These are phyloP conservation scores for Griposia aprilina DNA, from an alignment of 2,888 invertebrate genomes.

Conservation along the genomic window DNA sequence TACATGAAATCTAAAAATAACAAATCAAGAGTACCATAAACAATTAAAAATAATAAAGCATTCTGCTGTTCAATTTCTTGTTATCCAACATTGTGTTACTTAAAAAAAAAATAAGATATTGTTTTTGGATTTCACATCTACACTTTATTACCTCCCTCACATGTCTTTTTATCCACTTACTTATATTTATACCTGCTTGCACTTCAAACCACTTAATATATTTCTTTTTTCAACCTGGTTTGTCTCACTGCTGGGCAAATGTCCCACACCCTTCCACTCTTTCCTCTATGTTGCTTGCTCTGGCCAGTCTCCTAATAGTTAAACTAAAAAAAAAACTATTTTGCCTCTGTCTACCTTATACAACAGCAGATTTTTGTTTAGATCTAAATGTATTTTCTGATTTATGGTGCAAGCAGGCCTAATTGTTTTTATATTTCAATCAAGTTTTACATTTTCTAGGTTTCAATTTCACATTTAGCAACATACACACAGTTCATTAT, in stretches of 20 bases:
- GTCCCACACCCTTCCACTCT: not conserved
- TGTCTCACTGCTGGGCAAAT: not conserved
- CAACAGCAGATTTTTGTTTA: no score
- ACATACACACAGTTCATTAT: constrained; percentile 3
- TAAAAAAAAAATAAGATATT: not conserved
- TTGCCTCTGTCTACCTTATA: not conserved
- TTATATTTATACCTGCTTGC: constrained; percentile 4
- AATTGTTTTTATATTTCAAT: not conserved
- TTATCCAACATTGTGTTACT: rapidly evolving
- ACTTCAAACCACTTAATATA: constrained; percentile 1
- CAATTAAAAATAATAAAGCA: not conserved
- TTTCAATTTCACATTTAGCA: constrained; percentile 10
- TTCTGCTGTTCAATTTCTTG: not conserved
- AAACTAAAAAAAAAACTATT: not conserved
- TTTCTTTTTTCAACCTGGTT: not conserved
- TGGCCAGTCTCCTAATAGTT: not conserved
- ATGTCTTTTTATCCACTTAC: not conserved
- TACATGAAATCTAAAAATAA: constrained; percentile 45
- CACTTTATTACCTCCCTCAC: constrained; percentile 20
- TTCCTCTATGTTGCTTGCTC: not conserved
- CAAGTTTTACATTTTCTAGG: not conserved
- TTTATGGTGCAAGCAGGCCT: constrained; percentile 12
- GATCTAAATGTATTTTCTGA: not conserved
- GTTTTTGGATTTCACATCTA: constrained; percentile 42
- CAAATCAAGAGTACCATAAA: not conserved